Conservation (phyloP, 1,140 invertebrate species). For the Venustaconcha ellipsiformis region DNA sequence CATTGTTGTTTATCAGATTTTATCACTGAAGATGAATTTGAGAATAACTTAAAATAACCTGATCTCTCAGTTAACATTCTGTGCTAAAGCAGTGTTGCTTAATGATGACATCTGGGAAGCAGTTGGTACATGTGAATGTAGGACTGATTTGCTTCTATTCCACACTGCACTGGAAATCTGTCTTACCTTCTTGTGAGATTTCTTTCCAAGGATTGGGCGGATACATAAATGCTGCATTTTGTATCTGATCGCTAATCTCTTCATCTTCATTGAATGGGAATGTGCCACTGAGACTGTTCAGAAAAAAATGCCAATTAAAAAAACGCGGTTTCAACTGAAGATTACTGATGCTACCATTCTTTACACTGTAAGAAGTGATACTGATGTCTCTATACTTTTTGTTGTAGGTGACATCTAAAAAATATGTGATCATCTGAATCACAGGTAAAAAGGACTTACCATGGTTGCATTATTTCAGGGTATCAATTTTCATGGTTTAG, state of each 20-base stretch:
- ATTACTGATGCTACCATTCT: too few species aligned
- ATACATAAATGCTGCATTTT: slow-evolving; percentile 99
- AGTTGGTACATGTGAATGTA: neutral
- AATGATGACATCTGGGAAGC: neutral
- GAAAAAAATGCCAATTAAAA: neutral
- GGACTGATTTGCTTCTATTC: neutral
- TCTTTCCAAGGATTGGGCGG: slow-evolving; percentile 98
- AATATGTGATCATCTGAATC: too few species aligned
- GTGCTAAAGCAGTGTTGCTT: neutral
- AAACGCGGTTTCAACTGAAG: too few species aligned
- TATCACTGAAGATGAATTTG: neutral
- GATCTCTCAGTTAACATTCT: neutral
- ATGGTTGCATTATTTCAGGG: too few species aligned
- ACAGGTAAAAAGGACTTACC: too few species aligned
- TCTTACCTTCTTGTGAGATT: slow-evolving; percentile 92
- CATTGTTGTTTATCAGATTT: neutral
- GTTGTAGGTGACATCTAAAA: too few species aligned
- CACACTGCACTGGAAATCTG: neutral
- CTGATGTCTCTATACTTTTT: too few species aligned
- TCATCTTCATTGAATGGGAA: slow-evolving; percentile 99
- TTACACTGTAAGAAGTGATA: too few species aligned
- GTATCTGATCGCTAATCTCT: slow-evolving; percentile 99
- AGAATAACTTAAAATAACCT: neutral
- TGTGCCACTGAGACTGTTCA: slow-evolving; percentile 90
- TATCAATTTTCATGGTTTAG: too few species aligned